Evolutionary conservation across 2,888 invertebrate species (phyloP).

Genomic region (Oscheius sp.): DNA sequence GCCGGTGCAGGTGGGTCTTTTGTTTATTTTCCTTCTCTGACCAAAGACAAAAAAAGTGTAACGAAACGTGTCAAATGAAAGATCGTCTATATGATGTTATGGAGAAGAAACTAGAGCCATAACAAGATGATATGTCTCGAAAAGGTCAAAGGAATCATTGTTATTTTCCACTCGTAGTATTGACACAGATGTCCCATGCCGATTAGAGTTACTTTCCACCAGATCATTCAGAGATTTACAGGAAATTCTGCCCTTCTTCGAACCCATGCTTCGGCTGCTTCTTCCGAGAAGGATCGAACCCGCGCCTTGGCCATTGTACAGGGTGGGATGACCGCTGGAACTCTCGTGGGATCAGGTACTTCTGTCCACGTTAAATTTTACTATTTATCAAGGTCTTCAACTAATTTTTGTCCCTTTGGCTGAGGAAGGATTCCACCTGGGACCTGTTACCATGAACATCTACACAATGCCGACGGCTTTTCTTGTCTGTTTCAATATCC

Average conservation of each 20-base stretch:
- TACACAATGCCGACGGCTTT: slow-evolving; percentile 57
- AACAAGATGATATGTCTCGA: too few species aligned
- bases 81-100: too few species aligned
- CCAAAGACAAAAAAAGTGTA: too few species aligned
- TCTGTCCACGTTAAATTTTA: neutral
- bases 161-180: too few species aligned
- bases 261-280: slow-evolving; percentile 55
- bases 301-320: slow-evolving; percentile 52
- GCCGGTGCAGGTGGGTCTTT: too few species aligned
- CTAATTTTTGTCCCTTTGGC: slow-evolving; percentile 53
- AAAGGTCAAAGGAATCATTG: too few species aligned
- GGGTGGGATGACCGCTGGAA: slow-evolving; percentile 56
- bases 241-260: slow-evolving; percentile 40
- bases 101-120: too few species aligned
- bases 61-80: too few species aligned
- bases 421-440: slow-evolving; percentile 38
- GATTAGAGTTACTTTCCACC: too few species aligned
- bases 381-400: slow-evolving; percentile 41
- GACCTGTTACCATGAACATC: slow-evolving; percentile 46
- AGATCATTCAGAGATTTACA: neutral
- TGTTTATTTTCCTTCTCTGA: too few species aligned
- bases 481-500: slow-evolving; percentile 40
- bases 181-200: too few species aligned
- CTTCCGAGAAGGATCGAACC: slow-evolving; percentile 49
- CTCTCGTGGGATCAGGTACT: slow-evolving; percentile 51